phyloP scores from a whole-genome alignment of 2,797 vertebrate genomes.

The Mormyrops boulengeri region DNA sequence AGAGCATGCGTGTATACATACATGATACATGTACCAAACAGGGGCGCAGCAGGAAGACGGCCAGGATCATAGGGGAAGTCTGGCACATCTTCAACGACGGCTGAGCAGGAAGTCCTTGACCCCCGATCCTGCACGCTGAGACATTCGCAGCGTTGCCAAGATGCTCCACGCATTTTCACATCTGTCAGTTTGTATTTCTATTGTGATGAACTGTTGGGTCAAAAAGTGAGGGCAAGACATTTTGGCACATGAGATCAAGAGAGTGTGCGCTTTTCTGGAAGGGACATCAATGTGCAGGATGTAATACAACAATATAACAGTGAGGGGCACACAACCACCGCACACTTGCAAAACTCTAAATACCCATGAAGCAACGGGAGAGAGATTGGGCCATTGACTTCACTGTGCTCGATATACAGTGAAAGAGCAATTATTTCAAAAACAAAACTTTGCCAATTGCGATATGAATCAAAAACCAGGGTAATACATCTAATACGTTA shows the following conservation, averaged over 20 bases:
- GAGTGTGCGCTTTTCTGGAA: background rate
- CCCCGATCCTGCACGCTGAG: background rate
- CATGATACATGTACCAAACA: background rate
- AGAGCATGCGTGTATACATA: background rate
- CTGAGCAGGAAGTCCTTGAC: background rate
- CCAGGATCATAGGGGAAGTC: background rate
- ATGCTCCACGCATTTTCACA: background rate
- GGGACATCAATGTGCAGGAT: background rate
- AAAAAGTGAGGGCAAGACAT: background rate
- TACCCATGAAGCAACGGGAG: background rate
- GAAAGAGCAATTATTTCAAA: background rate
- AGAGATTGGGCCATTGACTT: background rate
- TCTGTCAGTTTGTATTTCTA: background rate
- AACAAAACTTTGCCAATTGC: background rate
- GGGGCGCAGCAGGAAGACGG: background rate
- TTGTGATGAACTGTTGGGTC: background rate
- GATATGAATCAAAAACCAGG: background rate
- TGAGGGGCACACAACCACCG: background rate
- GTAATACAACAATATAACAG: slow-evolving; percentile 2
- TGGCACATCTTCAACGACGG: background rate
- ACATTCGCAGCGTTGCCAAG: background rate
- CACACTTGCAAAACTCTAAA: background rate
- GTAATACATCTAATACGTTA: background rate
- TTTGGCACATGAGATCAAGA: background rate
- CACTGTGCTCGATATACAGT: background rate